Evolutionary conservation across 2,797 vertebrate genomes (phyloP).

Genomic region (Aphelocoma californica): DNA sequence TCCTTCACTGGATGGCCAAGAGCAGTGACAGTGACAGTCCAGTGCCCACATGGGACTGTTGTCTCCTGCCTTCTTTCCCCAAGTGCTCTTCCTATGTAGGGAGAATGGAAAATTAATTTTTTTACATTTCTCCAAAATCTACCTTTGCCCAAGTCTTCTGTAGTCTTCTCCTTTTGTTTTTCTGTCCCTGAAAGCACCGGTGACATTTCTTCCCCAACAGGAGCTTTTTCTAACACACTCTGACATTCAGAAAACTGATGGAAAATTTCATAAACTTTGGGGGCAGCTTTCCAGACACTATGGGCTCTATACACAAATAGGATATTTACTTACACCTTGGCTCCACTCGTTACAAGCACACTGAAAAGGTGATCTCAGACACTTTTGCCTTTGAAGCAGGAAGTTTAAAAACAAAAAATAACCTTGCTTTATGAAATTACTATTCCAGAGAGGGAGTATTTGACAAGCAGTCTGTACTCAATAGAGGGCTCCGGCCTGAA

Average conservation of each 20-base stretch:
- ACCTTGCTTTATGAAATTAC: not conserved
- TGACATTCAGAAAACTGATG: conserved; percentile 7
- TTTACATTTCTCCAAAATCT: not conserved
- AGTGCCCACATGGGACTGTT: not conserved
- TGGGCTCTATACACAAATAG: not conserved
- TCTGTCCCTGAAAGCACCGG: not conserved
- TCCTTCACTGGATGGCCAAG: not conserved
- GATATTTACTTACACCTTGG: not conserved
- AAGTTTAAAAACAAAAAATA: conserved; percentile 28
- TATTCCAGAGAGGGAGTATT: not conserved
- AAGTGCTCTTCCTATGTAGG: not conserved
- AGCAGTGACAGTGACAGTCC: not conserved
- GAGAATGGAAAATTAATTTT: not conserved
- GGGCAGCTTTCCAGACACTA: not conserved
- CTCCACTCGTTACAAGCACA: not conserved
- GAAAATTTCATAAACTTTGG: conserved; percentile 14
- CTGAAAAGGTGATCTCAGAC: not conserved
- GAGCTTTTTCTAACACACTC: not conserved
- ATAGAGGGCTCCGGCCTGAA: conserved; percentile 18
- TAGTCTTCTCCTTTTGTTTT: not conserved
- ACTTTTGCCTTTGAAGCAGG: conserved; percentile 16
- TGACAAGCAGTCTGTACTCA: conserved; percentile 15
- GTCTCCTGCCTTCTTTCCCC: not conserved
- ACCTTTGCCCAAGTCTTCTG: not conserved
- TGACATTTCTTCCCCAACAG: not conserved